Conservation (phyloP, 2,797 vertebrate genomes). For the Podargus strigoides region DNA sequence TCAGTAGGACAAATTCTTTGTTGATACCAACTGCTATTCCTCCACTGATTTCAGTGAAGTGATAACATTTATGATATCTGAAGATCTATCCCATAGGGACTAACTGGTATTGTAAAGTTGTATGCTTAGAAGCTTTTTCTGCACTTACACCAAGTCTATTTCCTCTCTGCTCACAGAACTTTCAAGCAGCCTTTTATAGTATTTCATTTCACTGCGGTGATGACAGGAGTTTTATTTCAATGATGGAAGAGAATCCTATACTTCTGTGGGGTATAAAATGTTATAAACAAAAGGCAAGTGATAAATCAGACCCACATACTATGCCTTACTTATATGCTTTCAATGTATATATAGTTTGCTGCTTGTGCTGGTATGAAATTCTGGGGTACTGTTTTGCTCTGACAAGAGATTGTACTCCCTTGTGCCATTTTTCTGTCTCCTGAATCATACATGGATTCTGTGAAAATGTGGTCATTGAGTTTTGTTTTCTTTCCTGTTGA, state of each 20-base stretch:
- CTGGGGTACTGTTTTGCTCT: neutral
- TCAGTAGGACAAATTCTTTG: slow-evolving; percentile 9
- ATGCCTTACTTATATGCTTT: neutral
- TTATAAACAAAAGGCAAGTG: slow-evolving; percentile 24
- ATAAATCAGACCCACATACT: neutral
- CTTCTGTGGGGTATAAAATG: neutral
- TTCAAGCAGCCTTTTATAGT: slow-evolving; percentile 2
- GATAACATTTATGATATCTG: slow-evolving; percentile 16
- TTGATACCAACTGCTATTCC: neutral
- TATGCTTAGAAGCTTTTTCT: slow-evolving; percentile 2
- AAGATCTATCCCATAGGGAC: neutral
- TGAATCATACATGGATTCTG: neutral
- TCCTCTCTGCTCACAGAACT: neutral
- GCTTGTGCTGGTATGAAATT: neutral
- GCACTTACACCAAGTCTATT: neutral
- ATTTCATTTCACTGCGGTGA: slow-evolving; percentile 20
- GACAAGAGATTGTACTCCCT: neutral
- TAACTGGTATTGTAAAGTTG: slow-evolving; percentile 16
- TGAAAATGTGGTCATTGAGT: neutral
- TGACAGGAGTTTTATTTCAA: slow-evolving; percentile 28
- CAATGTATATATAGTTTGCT: neutral
- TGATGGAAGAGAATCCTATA: slow-evolving; percentile 6
- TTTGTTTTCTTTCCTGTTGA: neutral
- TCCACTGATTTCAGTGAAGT: neutral
- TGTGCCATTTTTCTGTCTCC: neutral